Evolutionary conservation across 1,140 invertebrate genomes (phyloP).

Genomic region (Apis cerana): DNA sequence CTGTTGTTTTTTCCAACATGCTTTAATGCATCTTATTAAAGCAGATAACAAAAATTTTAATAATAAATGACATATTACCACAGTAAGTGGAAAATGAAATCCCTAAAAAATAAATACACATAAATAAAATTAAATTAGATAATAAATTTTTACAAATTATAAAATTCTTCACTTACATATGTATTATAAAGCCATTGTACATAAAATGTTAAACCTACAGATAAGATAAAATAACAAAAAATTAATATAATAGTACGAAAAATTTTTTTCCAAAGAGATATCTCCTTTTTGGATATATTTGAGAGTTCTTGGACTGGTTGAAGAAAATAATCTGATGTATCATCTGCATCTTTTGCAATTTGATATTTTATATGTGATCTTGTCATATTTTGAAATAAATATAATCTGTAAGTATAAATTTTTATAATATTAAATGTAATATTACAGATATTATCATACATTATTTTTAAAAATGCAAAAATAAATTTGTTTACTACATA

Average conservation of each 20-base stretch:
- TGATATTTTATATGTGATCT: constrained; percentile 78
- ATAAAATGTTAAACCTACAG: constrained; percentile 98
- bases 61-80: constrained; percentile 92
- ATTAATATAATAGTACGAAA: constrained; percentile 83
- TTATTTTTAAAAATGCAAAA: neutral
- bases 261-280: constrained; percentile 71
- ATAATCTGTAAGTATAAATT: constrained; percentile 43
- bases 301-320: constrained; percentile 73
- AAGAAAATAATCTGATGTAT: constrained; percentile 74
- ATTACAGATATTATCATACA: neutral
- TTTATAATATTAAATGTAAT: constrained; percentile 3
- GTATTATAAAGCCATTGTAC: constrained; percentile 93
- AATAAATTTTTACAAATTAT: constrained; percentile 18
- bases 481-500: neutral
- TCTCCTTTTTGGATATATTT: constrained; percentile 65
- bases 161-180: constrained; percentile 82
- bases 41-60: constrained; percentile 91
- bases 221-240: constrained; percentile 92
- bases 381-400: constrained; percentile 72
- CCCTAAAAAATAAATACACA: constrained; percentile 81
- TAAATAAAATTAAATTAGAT: neutral
- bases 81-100: constrained; percentile 90
- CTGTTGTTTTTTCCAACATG: constrained; percentile 83
- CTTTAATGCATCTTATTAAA: constrained; percentile 84
- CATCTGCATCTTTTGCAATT: constrained; percentile 75